phyloP scores from a whole-genome alignment of 2,888 invertebrate genomes.

The Resseliella maxima region DNA sequence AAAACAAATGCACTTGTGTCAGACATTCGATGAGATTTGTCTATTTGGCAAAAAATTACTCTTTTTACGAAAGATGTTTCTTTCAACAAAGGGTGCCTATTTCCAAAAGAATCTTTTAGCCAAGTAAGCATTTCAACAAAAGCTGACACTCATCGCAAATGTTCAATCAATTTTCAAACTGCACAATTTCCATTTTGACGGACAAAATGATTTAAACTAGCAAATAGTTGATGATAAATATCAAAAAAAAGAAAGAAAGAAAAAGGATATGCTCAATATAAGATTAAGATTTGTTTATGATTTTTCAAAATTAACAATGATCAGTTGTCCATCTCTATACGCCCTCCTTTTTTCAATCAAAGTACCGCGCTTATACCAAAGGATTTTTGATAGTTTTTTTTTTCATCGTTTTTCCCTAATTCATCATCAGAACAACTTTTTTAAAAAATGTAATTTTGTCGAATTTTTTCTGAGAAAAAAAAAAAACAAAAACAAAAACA shows the following conservation, averaged over 20 bases:
- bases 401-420: neutral
- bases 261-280: slow-evolving; percentile 30
- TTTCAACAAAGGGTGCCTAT: too few relatives aligned
- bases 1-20: neutral
- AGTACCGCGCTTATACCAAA: neutral
- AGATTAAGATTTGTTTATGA: slow-evolving; percentile 2
- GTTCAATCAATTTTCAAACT: neutral
- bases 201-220: neutral
- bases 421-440: neutral
- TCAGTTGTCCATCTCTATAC: slow-evolving; percentile 2
- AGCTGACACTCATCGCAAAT: neutral
- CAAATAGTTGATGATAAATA: neutral
- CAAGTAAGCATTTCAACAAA: too few relatives aligned
- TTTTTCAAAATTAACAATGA: neutral
- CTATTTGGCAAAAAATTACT: too few relatives aligned
- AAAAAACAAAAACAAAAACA: neutral
- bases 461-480: neutral
- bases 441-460: neutral
- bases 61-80: too few relatives aligned
- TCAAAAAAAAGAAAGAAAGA: neutral
- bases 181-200: slow-evolving; percentile 25
- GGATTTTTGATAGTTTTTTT: neutral
- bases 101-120: too few relatives aligned
- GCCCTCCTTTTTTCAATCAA: neutral
- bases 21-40: too few relatives aligned